These are phyloP conservation scores for Cyphotilapia sp. DNA, from an alignment of 2,113 vertebrate genomes.

Conservation along the genomic window DNA sequence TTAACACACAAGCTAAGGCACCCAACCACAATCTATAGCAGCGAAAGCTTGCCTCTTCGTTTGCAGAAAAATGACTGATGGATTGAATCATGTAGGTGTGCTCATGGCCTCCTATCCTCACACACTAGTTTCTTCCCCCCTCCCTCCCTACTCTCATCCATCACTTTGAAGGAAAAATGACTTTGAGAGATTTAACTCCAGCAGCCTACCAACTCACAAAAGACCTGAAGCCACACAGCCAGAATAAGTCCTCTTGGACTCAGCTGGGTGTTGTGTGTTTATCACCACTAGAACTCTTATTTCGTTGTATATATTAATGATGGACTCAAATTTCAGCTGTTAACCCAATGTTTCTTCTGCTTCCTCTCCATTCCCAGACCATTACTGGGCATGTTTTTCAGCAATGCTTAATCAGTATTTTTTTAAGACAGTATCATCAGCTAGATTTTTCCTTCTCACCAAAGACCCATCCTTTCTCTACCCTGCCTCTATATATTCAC, in stretches of 20 bases:
- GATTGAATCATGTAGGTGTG: not conserved
- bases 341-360: not conserved
- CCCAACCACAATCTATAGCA: not conserved
- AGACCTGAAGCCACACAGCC: not conserved
- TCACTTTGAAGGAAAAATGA: not conserved
- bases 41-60: constrained; percentile 12
- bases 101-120: not conserved
- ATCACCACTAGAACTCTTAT: not conserved
- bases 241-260: not conserved
- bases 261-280: not conserved
- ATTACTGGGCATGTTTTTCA: not conserved
- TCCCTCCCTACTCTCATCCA: not conserved
- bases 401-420: not conserved
- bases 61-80: constrained; percentile 25
- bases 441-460: not conserved
- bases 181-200: not conserved
- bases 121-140: not conserved
- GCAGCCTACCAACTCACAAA: not conserved
- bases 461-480: not conserved
- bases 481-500: not conserved
- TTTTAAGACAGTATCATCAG: not conserved
- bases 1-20: not conserved
- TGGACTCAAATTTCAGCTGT: not conserved
- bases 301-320: not conserved
- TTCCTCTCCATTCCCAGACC: not conserved